These are phyloP conservation scores for Polylopha cassiicola DNA, from an alignment of 2,888 invertebrate species.

Conservation along the genomic window DNA sequence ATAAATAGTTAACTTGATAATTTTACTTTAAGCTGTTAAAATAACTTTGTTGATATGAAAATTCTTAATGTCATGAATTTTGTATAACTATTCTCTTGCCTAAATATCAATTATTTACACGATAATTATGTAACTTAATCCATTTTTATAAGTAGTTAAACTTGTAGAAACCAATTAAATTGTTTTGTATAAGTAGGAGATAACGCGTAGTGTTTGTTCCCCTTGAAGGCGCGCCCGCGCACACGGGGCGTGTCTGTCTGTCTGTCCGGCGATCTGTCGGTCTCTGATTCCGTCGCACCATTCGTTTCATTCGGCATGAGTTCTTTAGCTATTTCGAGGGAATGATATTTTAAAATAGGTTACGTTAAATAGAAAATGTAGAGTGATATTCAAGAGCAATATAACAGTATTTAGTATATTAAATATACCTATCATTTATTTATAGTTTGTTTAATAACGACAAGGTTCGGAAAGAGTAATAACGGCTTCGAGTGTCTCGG, in stretches of 20 bases:
- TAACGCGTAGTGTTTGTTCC: constrained; percentile 28
- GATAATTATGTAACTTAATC: constrained; percentile 24
- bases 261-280: too few species aligned
- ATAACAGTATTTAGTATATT: constrained; percentile 47
- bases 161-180: constrained; percentile 17
- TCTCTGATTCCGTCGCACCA: too few species aligned
- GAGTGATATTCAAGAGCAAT: constrained; percentile 59
- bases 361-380: constrained; percentile 30
- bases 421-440: constrained; percentile 20
- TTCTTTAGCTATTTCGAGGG: constrained; percentile 11
- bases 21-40: constrained; percentile 4
- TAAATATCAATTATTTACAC: constrained; percentile 46
- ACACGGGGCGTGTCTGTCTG: too few species aligned
- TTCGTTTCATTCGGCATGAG: neutral
- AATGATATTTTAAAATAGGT: constrained; percentile 18
- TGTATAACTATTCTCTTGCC: constrained; percentile 38
- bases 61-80: constrained; percentile 31
- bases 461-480: constrained; percentile 9
- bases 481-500: constrained; percentile 1
- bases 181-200: constrained; percentile 27
- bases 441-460: constrained; percentile 10
- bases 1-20: too few species aligned
- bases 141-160: constrained; percentile 20
- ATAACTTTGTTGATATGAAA: constrained; percentile 25
- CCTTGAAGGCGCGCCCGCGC: too few species aligned